These are phyloP conservation scores for Spea hammondii DNA, from an alignment of 2,797 vertebrate genomes.

Conservation along the genomic window DNA sequence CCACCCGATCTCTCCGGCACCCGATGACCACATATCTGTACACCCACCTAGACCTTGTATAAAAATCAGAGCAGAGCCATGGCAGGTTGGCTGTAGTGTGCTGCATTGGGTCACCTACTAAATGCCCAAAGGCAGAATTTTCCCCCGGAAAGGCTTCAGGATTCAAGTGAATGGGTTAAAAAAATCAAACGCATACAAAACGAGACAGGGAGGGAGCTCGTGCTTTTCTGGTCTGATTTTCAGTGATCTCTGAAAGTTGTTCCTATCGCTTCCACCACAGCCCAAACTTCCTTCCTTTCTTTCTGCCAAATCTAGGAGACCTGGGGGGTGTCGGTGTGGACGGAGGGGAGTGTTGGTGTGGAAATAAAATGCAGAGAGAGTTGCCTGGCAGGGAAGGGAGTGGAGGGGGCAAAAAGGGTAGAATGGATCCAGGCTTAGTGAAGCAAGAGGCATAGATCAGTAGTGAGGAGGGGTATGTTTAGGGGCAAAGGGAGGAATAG, in stretches of 20 bases:
- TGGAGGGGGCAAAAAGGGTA: not conserved
- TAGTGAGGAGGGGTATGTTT: not conserved
- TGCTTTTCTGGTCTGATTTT: not conserved
- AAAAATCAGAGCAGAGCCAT: no score
- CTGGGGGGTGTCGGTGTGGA: not conserved
- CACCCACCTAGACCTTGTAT: no score
- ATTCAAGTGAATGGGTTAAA: conserved; percentile 4
- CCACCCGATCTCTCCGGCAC: no score
- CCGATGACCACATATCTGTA: no score
- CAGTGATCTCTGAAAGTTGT: conserved; percentile 8
- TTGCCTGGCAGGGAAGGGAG: not conserved
- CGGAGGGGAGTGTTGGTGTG: not conserved
- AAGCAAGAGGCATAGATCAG: not conserved
- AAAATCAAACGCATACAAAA: not conserved
- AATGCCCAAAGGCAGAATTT: no score
- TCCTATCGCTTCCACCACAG: not conserved
- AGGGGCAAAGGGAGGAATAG: not conserved
- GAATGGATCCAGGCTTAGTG: not conserved
- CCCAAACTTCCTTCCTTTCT: conserved; percentile 41
- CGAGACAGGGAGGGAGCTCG: not conserved
- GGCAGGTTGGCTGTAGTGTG: no score
- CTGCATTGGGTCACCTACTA: no score
- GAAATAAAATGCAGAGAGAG: not conserved
- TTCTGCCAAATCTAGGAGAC: conserved; percentile 4
- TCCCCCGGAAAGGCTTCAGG: not conserved